Base-by-base conservation (phyloP, 2,797 vertebrate species). In the Acanthopagrus latus region DNA sequence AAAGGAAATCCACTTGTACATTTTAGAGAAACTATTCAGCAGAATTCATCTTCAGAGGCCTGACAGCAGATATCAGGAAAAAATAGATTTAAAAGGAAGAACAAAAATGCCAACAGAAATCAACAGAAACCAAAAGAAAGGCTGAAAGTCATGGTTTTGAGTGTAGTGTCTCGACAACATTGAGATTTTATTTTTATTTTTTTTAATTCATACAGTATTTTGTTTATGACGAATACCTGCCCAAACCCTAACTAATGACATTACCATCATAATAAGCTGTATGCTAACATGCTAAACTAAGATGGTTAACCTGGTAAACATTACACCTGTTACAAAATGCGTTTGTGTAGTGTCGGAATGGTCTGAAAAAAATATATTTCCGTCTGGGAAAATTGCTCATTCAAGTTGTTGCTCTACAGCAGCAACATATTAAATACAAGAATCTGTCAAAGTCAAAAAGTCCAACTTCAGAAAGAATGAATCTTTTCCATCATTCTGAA, bases 11-110 rank as follows among this genome's bases (percentile, higher is more conserved):
- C 65, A 65, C 62, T 66, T 63, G 4, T 64, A 38, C 74, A 50
- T 75, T 75, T 62, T 72, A 14, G 77, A 66, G 65, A 74, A 71
- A 64, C 57, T 78, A 62, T 77, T 80, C 77, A 73, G 76, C 75
- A 66, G n/a, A 64, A 76, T 81, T 86, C 80, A 48, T 59, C 20
- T 47, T 54, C 52, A 50, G 68, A 78, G 47, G 52, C 48, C 58
- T 9, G 20, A 72, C 69, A 64, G 67, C 66, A 64, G 76, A 41
- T 78, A 57, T 71, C 62, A 46, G 60, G 46, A 67, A 77, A 38
- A 38, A 77, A 52, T 25, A 25, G 25, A 77, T 80, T 73, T 48
- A 71, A 78, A 63, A 33, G 21, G 41, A 64, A 46, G 41, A 13
- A 12, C 29, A 23, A 51, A 29, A 21, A 20, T 29, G 25, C 48